These are phyloP conservation scores for Clarias fuscus DNA, from an alignment of 2,797 vertebrate genomes.

Conservation along the genomic window DNA sequence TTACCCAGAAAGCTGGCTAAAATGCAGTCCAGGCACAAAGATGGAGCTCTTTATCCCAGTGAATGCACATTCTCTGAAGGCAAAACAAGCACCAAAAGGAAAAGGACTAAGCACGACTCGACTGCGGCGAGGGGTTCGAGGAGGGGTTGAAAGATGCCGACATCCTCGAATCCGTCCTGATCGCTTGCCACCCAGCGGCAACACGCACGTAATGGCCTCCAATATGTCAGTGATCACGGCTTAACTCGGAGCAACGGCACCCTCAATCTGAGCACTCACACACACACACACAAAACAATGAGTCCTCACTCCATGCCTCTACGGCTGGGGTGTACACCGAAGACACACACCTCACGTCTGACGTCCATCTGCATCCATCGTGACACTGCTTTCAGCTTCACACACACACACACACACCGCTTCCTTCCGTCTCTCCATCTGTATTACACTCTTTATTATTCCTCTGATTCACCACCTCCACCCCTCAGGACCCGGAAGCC, in stretches of 20 bases:
- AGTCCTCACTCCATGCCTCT: constrained; percentile 36
- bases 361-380: constrained; percentile 54
- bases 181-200: constrained; percentile 55
- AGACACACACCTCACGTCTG: constrained; percentile 7
- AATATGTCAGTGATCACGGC: constrained; percentile 71
- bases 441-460: constrained; percentile 38
- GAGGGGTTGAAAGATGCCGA: constrained; percentile 62
- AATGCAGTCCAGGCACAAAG: constrained; percentile 34
- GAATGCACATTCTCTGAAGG: constrained; percentile 44
- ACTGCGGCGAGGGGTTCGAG: constrained; percentile 41
- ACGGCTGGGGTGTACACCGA: background rate
- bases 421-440: constrained; percentile 28
- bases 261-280: constrained; percentile 24
- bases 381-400: constrained; percentile 51
- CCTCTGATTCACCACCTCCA: constrained; percentile 26
- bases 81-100: constrained; percentile 24
- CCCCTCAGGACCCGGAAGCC: constrained; percentile 52
- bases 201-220: constrained; percentile 71
- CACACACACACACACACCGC: constrained; percentile 36
- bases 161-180: constrained; percentile 64
- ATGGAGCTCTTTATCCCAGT: constrained; percentile 28
- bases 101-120: background rate
- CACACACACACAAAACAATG: constrained; percentile 23
- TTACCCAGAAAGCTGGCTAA: constrained; percentile 55
- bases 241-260: constrained; percentile 57